Conservation (phyloP, 2,113 vertebrate genomes). For the Coryphaenoides rupestris region DNA sequence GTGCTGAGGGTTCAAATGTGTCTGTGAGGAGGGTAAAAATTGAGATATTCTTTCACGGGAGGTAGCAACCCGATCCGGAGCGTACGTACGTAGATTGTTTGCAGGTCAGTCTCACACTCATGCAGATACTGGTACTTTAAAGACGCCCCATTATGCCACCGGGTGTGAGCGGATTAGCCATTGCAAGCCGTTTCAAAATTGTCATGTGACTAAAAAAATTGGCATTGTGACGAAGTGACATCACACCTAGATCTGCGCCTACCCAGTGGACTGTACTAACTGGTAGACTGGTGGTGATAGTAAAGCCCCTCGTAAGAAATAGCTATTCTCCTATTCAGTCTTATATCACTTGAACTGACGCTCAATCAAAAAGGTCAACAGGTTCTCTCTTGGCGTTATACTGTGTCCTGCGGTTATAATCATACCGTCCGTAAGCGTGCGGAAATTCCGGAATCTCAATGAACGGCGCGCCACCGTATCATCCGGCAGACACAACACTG, state of each 20-base stretch:
- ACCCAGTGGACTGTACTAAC: no score
- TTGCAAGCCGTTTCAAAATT: no score
- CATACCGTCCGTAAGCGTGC: conserved; percentile 40
- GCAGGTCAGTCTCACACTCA: conserved; percentile 58
- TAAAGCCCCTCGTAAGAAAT: no score
- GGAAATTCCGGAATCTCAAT: conserved; percentile 57
- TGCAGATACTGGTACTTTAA: conserved; percentile 51
- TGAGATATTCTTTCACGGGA: conserved; percentile 53
- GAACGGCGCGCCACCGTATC: conserved; percentile 39
- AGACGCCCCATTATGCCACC: no score
- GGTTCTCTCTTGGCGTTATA: conserved; percentile 27
- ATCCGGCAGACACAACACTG: conserved; percentile 13
- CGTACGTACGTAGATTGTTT: conserved; percentile 71
- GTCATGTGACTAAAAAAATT: no score
- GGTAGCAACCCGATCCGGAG: conserved; percentile 56
- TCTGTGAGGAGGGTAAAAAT: conserved; percentile 52
- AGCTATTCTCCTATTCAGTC: no score
- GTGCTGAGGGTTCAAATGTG: conserved; percentile 45
- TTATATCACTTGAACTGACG: no score
- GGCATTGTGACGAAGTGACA: no score
- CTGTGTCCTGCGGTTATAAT: conserved; percentile 30
- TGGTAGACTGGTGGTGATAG: no score
- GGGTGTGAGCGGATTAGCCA: no score
- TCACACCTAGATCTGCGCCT: no score
- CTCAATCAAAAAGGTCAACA: conserved; percentile 29